phyloP scores from a whole-genome alignment of 2,888 invertebrate genomes.

The Drosophila hawaiiensis region DNA sequence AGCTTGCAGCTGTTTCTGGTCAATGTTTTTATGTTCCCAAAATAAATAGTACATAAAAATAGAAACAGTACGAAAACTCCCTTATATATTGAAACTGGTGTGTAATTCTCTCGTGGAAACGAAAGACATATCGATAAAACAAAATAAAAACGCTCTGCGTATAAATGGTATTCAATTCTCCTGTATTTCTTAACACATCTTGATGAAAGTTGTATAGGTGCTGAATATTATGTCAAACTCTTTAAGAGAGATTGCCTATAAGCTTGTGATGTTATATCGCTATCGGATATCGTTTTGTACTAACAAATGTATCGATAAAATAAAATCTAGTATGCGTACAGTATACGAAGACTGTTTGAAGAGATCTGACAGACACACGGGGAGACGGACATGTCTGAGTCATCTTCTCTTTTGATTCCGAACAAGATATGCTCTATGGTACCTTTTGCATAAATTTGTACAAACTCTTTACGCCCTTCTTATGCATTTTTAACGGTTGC shows the following conservation, averaged over 20 bases:
- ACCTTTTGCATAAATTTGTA: no score
- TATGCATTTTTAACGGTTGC: not conserved
- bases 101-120: not conserved
- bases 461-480: not conserved
- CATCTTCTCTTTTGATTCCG: not conserved
- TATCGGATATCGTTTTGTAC: not conserved
- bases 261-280: accelerated
- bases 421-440: not conserved
- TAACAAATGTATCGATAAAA: not conserved
- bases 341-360: no score
- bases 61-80: not conserved
- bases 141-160: not conserved
- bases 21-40: not conserved
- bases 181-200: not conserved
- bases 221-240: not conserved
- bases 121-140: not conserved
- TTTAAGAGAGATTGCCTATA: not conserved
- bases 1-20: not conserved
- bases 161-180: not conserved
- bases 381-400: not conserved
- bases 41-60: not conserved
- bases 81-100: not conserved
- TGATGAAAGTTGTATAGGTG: accelerated
- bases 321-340: no score
- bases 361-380: not conserved